Base-by-base conservation (phyloP, 1,140 invertebrate genomes). In the Sycobia sp. region DNA sequence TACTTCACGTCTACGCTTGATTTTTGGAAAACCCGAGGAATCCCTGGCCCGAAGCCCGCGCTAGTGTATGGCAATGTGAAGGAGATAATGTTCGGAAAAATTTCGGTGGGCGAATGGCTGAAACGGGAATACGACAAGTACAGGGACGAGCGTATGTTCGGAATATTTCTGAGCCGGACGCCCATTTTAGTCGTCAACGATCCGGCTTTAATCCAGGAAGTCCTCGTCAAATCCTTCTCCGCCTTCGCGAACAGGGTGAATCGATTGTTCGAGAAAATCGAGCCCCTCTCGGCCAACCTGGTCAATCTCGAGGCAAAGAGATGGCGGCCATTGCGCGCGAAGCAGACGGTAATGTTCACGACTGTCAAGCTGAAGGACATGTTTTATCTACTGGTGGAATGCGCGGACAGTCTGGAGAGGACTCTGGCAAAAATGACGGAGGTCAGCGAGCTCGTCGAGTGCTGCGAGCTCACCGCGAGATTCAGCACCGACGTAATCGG, bases 311-410 rank as follows among this genome's bases (percentile, higher is more conserved):
- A 58, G 36, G 75, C 66, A 8, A 46, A 69, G 4, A 68, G 68
- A 32, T 86, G 85, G 85, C 77, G 77, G 55, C 70, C 76, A 13
- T 74, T 84, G 16, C 67, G 85, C 23, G 68, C 69, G 4, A 82
- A 84, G 20, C 71, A 84, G n/a, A 74, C 74, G 14, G 76, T 76
- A 1, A 73, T 78, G 13, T 83, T 84, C 50, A 81, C 79, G 1
- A 70, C 71, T 14, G 72, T 71, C 0, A 83, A 82, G 66, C 50
- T 84, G 0, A 65, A 58, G 25, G 55, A 2, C 77, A 77, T 65
- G 63, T 65, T 60, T 23, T 44, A 65, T 23, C 18, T 65, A 1
- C 14, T 65, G 5, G 8, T 36, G 20, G 56, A 60, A 14, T 65
- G 63, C 13, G 63, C 50, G 0, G 38, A 56, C 2, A 34, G 47